A percentile compares a stretch with the other conserved stretches of the same genome.
These are phyloP conservation scores for Colostygia pectinataria DNA, from an alignment of 2,888 invertebrate genomes.

Conservation along the genomic window DNA sequence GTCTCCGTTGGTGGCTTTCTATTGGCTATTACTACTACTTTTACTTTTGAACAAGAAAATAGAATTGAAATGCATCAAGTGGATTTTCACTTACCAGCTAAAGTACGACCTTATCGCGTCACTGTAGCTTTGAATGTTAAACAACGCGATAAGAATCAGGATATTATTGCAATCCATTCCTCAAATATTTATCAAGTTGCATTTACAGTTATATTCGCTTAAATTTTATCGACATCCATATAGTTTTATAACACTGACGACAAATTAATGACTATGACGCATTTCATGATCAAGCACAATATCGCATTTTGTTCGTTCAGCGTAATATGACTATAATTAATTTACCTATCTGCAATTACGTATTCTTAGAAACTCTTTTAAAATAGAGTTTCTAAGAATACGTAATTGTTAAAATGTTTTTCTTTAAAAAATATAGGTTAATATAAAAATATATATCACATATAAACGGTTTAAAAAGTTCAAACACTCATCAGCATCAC, in stretches of 20 bases:
- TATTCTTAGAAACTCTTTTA: not conserved
- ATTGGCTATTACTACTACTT: too few relatives aligned
- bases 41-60: too few relatives aligned
- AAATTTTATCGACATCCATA: not conserved
- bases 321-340: not conserved
- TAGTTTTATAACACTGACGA: not conserved
- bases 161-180: slow-evolving; percentile 16
- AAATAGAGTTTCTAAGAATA: too few relatives aligned
- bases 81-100: too few relatives aligned
- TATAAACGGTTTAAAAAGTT: too few relatives aligned
- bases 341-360: not conserved
- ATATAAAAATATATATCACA: too few relatives aligned
- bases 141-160: slow-evolving; percentile 17
- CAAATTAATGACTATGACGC: not conserved
- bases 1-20: too few relatives aligned
- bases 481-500: too few relatives aligned
- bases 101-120: slow-evolving; percentile 1
- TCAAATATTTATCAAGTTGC: slow-evolving; percentile 7
- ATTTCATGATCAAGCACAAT: not conserved
- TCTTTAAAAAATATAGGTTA: too few relatives aligned
- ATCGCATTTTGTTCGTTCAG: slow-evolving; percentile 11
- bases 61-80: too few relatives aligned
- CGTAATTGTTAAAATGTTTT: too few relatives aligned
- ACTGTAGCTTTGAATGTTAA: slow-evolving; percentile 8
- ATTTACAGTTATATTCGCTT: slow-evolving; percentile 1